phyloP scores from a whole-genome alignment of 2,113 vertebrate genomes.

The Chinchilla lanigera region DNA sequence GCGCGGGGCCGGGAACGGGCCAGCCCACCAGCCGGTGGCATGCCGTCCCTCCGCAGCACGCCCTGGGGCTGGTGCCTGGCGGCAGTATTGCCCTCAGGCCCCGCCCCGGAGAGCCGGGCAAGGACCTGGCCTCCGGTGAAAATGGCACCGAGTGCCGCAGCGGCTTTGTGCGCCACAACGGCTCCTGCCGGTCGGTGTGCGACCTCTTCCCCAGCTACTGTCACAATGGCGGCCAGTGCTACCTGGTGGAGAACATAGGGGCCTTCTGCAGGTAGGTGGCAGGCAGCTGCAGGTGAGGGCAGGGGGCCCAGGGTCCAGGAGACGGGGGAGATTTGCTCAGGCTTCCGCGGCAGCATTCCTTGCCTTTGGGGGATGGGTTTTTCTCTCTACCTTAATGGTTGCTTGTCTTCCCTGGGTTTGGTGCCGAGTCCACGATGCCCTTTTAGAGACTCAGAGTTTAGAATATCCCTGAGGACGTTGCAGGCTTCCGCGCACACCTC shows the following conservation, averaged over 20 bases:
- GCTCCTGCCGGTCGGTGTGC: slow-evolving; percentile 94
- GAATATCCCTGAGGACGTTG: not conserved
- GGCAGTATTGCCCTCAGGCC: slow-evolving; percentile 69
- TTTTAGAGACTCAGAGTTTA: not conserved
- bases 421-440: not conserved
- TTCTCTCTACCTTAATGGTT: not conserved
- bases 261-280: slow-evolving; percentile 96
- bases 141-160: slow-evolving; percentile 89
- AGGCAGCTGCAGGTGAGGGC: not conserved
- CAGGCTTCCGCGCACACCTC: not conserved
- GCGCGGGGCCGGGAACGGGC: slow-evolving; percentile 74
- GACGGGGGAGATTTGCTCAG: not conserved
- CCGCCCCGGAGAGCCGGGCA: slow-evolving; percentile 65
- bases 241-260: slow-evolving; percentile 93
- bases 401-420: not conserved
- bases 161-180: slow-evolving; percentile 91
- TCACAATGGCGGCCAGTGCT: slow-evolving; percentile 97
- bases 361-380: not conserved
- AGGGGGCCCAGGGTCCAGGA: not conserved
- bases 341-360: not conserved
- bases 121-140: slow-evolving; percentile 62
- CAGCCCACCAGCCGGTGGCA: slow-evolving; percentile 77
- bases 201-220: slow-evolving; percentile 95
- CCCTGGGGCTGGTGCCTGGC: slow-evolving; percentile 68
- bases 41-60: slow-evolving; percentile 66